These are phyloP conservation scores for Schizopygopsis malacanthus DNA, from an alignment of 2,797 vertebrate genomes.

Conservation along the genomic window DNA sequence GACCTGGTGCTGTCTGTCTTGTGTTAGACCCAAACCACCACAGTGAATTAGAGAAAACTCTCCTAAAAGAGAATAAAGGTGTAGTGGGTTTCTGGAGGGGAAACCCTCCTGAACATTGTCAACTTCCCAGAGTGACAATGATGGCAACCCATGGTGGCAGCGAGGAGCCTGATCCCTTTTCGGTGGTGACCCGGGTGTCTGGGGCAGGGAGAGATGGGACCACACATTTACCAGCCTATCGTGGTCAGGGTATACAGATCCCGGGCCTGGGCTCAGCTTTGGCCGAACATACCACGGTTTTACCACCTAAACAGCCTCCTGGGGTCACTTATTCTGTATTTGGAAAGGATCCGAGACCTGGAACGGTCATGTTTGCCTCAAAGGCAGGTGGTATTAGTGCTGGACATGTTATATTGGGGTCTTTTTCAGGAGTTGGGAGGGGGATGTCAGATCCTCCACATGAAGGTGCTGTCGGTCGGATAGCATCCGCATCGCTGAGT, in stretches of 20 bases:
- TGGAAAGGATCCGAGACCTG: slow-evolving; percentile 35
- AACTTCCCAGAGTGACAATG: slow-evolving; percentile 62
- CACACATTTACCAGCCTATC: slow-evolving; percentile 38
- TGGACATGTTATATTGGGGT: slow-evolving; percentile 35
- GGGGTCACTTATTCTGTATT: slow-evolving; percentile 27
- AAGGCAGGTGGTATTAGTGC: slow-evolving; percentile 28
- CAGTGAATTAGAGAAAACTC: not conserved
- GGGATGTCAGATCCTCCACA: slow-evolving; percentile 45
- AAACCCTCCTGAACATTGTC: slow-evolving; percentile 22
- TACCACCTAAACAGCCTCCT: slow-evolving; percentile 30
- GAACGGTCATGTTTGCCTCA: slow-evolving; percentile 15
- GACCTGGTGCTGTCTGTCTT: slow-evolving; percentile 15
- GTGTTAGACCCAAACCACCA: not conserved
- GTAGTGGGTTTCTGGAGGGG: slow-evolving; percentile 15
- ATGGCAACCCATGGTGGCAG: slow-evolving; percentile 79
- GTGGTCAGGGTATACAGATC: slow-evolving; percentile 38
- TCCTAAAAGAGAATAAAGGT: slow-evolving; percentile 11
- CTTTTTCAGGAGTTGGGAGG: slow-evolving; percentile 39
- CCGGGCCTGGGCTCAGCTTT: slow-evolving; percentile 17
- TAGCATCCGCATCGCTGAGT: slow-evolving; percentile 26
- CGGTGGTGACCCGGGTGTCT: slow-evolving; percentile 42
- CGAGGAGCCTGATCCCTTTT: slow-evolving; percentile 71
- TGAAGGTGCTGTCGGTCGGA: slow-evolving; percentile 46
- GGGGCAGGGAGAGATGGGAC: slow-evolving; percentile 43
- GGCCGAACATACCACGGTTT: slow-evolving; percentile 4